These are phyloP conservation scores for Rhynchophorus ferrugineus DNA, from an alignment of 1,140 invertebrate genomes.

Conservation along the genomic window DNA sequence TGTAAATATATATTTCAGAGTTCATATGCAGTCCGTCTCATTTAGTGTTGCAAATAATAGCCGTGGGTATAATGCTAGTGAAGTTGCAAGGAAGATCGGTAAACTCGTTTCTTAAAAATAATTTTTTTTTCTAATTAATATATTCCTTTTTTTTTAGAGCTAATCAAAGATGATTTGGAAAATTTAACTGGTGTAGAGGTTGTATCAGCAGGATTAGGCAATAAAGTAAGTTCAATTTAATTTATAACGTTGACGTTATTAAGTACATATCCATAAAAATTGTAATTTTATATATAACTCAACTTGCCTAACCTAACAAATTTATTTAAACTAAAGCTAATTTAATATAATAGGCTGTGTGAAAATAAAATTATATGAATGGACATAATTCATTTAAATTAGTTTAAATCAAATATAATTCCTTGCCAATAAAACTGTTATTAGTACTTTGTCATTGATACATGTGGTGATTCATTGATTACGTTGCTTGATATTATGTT, in stretches of 20 bases:
- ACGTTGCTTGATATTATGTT: no score
- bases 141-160: conserved; percentile 45
- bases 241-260: conserved; percentile 3
- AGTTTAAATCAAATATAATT: no score
- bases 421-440: no score
- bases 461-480: no score
- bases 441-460: no score
- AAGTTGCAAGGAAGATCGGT: conserved; percentile 66
- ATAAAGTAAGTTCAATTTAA: conserved; percentile 51
- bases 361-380: no score
- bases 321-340: no score
- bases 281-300: no score
- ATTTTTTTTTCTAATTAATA: background rate
- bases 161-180: conserved; percentile 53
- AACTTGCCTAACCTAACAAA: no score
- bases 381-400: no score
- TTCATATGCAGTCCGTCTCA: conserved; percentile 67
- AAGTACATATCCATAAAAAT: background rate
- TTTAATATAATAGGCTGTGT: no score
- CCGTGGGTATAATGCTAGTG: conserved; percentile 60
- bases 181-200: conserved; percentile 54
- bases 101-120: conserved; percentile 27
- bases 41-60: conserved; percentile 70
- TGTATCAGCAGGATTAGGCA: conserved; percentile 67
- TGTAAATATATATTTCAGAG: conserved; percentile 44